Conservation (phyloP, 1,140 invertebrate species). For the Neodiprion pinetum region DNA sequence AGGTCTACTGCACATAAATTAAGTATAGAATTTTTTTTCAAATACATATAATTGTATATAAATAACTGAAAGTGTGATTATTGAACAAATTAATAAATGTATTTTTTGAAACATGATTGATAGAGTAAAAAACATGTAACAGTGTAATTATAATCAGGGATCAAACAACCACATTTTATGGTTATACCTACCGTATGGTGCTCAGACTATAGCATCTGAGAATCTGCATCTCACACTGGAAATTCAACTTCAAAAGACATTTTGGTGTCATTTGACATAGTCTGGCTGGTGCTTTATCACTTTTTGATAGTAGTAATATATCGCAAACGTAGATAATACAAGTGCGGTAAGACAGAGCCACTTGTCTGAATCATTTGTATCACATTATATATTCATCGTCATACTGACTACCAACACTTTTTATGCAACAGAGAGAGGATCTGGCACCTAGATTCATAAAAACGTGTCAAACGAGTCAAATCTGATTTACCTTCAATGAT, state of each 20-base stretch:
- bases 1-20: conserved; percentile 14
- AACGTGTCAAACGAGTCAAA: conserved; percentile 60
- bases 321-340: conserved; percentile 59
- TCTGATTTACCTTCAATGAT: conserved; percentile 49
- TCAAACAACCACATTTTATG: conserved; percentile 56
- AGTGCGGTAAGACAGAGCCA: conserved; percentile 56
- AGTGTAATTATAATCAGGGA: conserved; percentile 40
- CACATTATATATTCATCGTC: conserved; percentile 60
- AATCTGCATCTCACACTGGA: conserved; percentile 56
- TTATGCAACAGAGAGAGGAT: conserved; percentile 55
- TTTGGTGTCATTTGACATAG: conserved; percentile 55
- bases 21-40: not conserved
- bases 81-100: not conserved
- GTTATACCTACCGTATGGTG: conserved; percentile 60
- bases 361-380: conserved; percentile 58
- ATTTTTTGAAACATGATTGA: not conserved
- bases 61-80: not conserved
- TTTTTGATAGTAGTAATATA: conserved; percentile 45
- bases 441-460: conserved; percentile 64
- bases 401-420: conserved; percentile 56
- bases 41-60: no score
- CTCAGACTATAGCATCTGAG: conserved; percentile 50
- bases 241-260: conserved; percentile 60
- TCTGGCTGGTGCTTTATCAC: conserved; percentile 56
- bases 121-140: not conserved